These are phyloP conservation scores for Benitochromis conjunctus DNA, from an alignment of 2,113 vertebrate genomes.

Conservation along the genomic window DNA sequence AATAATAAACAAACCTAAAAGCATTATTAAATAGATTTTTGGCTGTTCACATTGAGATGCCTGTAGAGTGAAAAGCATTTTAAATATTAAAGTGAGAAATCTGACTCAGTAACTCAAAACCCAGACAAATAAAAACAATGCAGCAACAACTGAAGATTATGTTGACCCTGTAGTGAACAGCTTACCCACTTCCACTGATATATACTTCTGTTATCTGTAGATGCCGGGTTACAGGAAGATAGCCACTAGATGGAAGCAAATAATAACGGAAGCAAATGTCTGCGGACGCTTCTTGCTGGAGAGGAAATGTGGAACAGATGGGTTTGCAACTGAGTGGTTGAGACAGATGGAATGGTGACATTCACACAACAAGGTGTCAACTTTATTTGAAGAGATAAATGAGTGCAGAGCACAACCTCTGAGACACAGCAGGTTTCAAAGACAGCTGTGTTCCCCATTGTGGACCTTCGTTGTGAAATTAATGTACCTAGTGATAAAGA, in stretches of 20 bases:
- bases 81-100: background rate
- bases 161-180: background rate
- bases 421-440: background rate
- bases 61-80: background rate
- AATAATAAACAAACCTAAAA: background rate
- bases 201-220: background rate
- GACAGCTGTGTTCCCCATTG: background rate
- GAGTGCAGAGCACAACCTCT: background rate
- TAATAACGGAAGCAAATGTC: background rate
- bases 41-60: background rate
- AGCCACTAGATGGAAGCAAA: slow-evolving; percentile 53
- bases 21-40: background rate
- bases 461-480: background rate
- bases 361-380: background rate
- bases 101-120: background rate
- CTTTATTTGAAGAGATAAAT: background rate
- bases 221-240: background rate
- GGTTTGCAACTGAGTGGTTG: background rate
- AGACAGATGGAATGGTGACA: background rate
- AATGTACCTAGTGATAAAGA: background rate
- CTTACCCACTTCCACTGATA: background rate
- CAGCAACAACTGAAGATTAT: background rate
- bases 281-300: background rate
- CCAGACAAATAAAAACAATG: background rate
- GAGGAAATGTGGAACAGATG: background rate